Percentiles rank a stretch among this genome's conserved stretches.
Evolutionary conservation across 2,113 vertebrate species (phyloP).

Genomic region (Oenanthe oenanthe): DNA sequence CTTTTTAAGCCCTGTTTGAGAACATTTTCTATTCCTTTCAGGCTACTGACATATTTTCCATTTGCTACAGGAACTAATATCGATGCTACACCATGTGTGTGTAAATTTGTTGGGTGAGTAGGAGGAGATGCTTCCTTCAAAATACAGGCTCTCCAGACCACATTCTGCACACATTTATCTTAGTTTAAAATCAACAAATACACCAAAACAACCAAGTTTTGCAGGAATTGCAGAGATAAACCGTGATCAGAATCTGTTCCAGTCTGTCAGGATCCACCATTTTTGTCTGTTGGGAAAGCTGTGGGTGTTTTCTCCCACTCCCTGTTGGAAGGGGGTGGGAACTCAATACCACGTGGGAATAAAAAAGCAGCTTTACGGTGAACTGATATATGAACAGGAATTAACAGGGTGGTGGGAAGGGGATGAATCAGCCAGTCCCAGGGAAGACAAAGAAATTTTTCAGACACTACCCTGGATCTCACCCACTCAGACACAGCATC

Average conservation of each 20-base stretch:
- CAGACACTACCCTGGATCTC: constrained; percentile 50
- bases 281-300: constrained; percentile 47
- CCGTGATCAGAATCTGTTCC: constrained; percentile 1
- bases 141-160: constrained; percentile 42
- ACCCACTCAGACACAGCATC: constrained; percentile 59
- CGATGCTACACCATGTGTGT: background rate
- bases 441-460: constrained; percentile 55
- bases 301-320: constrained; percentile 34
- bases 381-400: constrained; percentile 33
- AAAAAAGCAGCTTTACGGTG: constrained; percentile 31
- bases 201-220: background rate
- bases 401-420: constrained; percentile 56
- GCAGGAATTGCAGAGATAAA: background rate
- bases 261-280: constrained; percentile 49
- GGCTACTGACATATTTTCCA: constrained; percentile 20
- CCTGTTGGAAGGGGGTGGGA: constrained; percentile 15
- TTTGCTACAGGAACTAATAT: constrained; percentile 52
- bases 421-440: constrained; percentile 57
- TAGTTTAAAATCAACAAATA: constrained; percentile 10
- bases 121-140: constrained; percentile 48
- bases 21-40: constrained; percentile 28
- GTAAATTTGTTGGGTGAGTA: constrained; percentile 41
- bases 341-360: constrained; percentile 38
- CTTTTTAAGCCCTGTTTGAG: constrained; percentile 33
- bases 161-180: constrained; percentile 12